Evolutionary conservation across 2,888 invertebrate species (phyloP).

Genomic region (Oscheius sp.): DNA sequence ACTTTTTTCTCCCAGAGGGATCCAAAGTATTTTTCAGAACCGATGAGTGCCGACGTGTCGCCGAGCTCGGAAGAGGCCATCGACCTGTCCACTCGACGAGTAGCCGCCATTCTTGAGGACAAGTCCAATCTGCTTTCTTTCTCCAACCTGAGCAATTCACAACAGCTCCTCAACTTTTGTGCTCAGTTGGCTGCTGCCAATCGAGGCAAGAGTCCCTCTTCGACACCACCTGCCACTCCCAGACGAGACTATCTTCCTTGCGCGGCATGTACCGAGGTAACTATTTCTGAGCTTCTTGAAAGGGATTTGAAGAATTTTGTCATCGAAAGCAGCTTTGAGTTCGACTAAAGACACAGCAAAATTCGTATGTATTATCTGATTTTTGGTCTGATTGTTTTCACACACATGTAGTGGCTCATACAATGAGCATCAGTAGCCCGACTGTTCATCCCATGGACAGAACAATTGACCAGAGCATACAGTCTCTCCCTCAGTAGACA

Average conservation of each 20-base stretch:
- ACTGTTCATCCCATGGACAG: no score
- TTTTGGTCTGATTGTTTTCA: no score
- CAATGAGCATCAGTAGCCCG: neutral
- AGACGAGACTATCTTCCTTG: constrained; percentile 21
- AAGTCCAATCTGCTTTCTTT: constrained; percentile 39
- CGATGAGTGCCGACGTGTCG: constrained; percentile 25
- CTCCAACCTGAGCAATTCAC: constrained; percentile 31
- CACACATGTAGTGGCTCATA: neutral
- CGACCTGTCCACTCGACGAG: constrained; percentile 45
- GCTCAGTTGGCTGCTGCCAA: constrained; percentile 49
- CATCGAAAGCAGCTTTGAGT: neutral
- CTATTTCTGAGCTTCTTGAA: no score
- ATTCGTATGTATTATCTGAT: no score
- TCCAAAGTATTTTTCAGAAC: constrained; percentile 18
- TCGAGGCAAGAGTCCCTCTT: constrained; percentile 15
- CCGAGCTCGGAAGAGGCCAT: constrained; percentile 38
- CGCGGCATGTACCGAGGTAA: constrained; percentile 35
- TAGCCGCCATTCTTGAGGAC: constrained; percentile 34
- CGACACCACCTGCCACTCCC: constrained; percentile 32
- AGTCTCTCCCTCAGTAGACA: no score
- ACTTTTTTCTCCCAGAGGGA: constrained; percentile 1
- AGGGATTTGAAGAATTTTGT: neutral
- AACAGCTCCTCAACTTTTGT: constrained; percentile 41
- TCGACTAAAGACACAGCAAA: no score
- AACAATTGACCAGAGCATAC: no score